Percentiles rank a stretch among this genome's conserved stretches.
Evolutionary conservation across 2,113 vertebrate species (phyloP).

Genomic region (Cyphomyrus discorhynchus): DNA sequence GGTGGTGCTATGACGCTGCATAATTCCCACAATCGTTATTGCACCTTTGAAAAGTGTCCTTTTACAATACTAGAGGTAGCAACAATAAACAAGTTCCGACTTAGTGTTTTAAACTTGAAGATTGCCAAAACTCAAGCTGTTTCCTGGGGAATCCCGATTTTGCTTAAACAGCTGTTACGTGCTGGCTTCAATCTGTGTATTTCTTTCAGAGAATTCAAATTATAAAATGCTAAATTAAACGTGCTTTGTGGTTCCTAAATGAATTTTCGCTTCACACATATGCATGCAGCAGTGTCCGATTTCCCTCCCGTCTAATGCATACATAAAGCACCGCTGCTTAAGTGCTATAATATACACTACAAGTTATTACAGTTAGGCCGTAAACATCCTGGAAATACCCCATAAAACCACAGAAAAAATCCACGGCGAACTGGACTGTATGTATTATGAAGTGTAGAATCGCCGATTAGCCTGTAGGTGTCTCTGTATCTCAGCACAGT

Average conservation of each 20-base stretch:
- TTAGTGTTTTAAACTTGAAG: not conserved
- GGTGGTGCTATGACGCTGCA: not conserved
- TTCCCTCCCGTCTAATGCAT: not conserved
- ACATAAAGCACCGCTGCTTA: not conserved
- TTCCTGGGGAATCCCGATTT: not conserved
- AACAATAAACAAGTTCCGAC: not conserved
- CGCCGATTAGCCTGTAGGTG: conserved; percentile 9
- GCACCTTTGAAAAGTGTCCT: not conserved
- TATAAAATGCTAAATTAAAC: not conserved
- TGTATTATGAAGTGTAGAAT: not conserved
- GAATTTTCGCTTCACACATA: not conserved
- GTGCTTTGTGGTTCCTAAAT: not conserved
- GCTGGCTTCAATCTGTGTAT: not conserved
- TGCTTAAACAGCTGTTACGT: not conserved
- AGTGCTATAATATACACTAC: not conserved
- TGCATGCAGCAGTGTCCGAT: not conserved
- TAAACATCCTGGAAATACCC: not conserved
- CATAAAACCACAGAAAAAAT: not conserved
- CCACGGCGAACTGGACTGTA: not conserved
- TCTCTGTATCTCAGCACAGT: not conserved
- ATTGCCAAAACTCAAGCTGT: not conserved
- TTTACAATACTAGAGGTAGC: not conserved
- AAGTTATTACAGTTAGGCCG: not conserved
- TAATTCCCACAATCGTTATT: not conserved
- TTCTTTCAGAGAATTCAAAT: not conserved